These are phyloP conservation scores for Spodoptera picta DNA, from an alignment of 2,888 invertebrate genomes.

Conservation along the genomic window DNA sequence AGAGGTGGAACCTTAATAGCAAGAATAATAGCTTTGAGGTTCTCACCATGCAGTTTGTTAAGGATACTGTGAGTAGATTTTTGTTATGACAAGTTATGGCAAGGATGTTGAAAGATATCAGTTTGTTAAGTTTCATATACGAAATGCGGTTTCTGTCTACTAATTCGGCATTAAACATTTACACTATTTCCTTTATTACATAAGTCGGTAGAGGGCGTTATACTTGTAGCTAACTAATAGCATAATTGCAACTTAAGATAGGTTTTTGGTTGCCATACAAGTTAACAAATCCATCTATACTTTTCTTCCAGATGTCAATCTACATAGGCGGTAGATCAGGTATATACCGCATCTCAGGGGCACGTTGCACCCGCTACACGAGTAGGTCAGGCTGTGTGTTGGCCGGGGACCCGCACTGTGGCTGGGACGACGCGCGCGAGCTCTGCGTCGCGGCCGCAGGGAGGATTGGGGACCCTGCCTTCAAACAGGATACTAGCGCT, in stretches of 20 bases:
- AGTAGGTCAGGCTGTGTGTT: conserved; percentile 92
- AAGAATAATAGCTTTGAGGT: conserved; percentile 87
- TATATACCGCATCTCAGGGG: conserved; percentile 92
- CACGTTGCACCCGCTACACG: conserved; percentile 93
- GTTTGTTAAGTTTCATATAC: too few species aligned
- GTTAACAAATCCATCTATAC: too few species aligned
- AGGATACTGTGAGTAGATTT: conserved; percentile 90
- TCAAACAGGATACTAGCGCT: conserved; percentile 92
- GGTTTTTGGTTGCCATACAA: too few species aligned
- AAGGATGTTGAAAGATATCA: too few species aligned
- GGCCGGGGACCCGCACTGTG: conserved; percentile 97
- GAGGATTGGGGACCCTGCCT: conserved; percentile 91
- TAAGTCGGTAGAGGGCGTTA: too few species aligned
- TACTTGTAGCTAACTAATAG: too few species aligned
- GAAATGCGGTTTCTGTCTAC: too few species aligned
- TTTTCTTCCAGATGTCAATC: conserved; percentile 88
- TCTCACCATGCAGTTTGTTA: conserved; percentile 92
- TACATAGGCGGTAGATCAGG: conserved; percentile 92
- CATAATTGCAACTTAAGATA: too few species aligned
- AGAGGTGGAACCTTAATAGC: conserved; percentile 93
- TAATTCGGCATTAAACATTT: too few species aligned
- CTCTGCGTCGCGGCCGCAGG: conserved; percentile 90
- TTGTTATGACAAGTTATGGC: neutral
- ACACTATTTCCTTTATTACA: too few species aligned
- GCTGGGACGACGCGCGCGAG: conserved; percentile 95